Conservation (phyloP, 2,888 invertebrate species). For the Stenodema calcarata region DNA sequence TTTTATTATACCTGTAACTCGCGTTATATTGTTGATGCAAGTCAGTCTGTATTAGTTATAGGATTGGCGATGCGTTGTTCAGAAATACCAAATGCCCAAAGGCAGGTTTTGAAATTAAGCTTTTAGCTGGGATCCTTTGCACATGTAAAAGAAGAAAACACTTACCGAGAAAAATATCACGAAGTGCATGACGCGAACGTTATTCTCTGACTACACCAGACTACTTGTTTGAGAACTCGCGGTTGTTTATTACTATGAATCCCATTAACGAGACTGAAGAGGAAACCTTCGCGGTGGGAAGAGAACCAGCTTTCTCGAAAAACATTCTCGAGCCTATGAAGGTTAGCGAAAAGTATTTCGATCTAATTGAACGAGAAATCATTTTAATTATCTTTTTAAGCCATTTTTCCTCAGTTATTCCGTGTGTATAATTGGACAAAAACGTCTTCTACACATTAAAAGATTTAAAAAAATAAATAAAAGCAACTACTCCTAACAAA, state of each 20-base stretch:
- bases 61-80: too few species aligned
- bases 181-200: slow-evolving; percentile 8
- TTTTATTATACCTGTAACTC: too few species aligned
- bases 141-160: not conserved
- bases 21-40: too few species aligned
- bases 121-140: too few species aligned
- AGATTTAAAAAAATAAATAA: too few species aligned
- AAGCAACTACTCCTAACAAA: too few species aligned
- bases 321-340: slow-evolving; percentile 11
- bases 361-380: not conserved
- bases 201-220: not conserved
- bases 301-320: slow-evolving; percentile 7
- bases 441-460: too few species aligned
- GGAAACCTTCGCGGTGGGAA: not conserved
- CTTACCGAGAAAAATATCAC: not conserved
- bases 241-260: slow-evolving; percentile 9
- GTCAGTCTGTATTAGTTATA: too few species aligned
- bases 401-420: too few species aligned
- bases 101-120: too few species aligned
- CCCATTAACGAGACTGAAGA: not conserved
- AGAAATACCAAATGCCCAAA: too few species aligned
- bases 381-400: not conserved
- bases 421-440: too few species aligned
- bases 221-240: not conserved
- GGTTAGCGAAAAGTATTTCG: not conserved